Evolutionary conservation across 2,797 vertebrate species (phyloP).

Genomic region (Urosaurus nigricauda): DNA sequence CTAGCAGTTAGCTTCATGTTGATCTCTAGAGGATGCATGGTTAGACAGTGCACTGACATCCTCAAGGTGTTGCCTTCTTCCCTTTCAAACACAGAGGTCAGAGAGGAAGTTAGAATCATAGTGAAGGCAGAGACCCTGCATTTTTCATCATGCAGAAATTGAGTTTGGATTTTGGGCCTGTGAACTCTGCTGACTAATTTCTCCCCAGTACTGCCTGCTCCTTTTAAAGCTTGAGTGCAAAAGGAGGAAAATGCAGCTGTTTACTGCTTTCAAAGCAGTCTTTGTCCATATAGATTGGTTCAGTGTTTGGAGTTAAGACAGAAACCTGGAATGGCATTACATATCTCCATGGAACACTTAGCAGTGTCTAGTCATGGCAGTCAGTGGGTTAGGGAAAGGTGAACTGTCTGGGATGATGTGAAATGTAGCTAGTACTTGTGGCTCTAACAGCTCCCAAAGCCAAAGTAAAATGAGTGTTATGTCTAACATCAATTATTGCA

Average conservation of each 20-base stretch:
- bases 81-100: conserved; percentile 15
- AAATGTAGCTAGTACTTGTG: conserved; percentile 24
- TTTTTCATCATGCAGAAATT: neutral
- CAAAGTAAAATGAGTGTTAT: conserved; percentile 62
- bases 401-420: conserved; percentile 58
- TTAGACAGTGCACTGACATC: neutral
- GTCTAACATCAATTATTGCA: conserved; percentile 54
- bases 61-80: neutral
- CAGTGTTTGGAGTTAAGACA: conserved; percentile 28
- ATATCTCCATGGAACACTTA: conserved; percentile 38
- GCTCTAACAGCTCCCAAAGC: conserved; percentile 58
- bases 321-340: conserved; percentile 61
- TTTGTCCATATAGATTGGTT: conserved; percentile 38
- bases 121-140: neutral
- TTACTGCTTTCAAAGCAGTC: conserved; percentile 37
- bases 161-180: accelerated
- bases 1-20: neutral
- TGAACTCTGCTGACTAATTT: conserved; percentile 10
- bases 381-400: conserved; percentile 64
- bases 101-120: conserved; percentile 48
- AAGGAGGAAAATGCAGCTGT: conserved; percentile 58
- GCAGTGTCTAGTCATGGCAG: conserved; percentile 64
- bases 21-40: conserved; percentile 20
- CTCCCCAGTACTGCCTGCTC: accelerated
- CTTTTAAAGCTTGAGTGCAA: conserved; percentile 22